Conservation (phyloP, 2,113 vertebrate species). For the Bubo scandiacus region DNA sequence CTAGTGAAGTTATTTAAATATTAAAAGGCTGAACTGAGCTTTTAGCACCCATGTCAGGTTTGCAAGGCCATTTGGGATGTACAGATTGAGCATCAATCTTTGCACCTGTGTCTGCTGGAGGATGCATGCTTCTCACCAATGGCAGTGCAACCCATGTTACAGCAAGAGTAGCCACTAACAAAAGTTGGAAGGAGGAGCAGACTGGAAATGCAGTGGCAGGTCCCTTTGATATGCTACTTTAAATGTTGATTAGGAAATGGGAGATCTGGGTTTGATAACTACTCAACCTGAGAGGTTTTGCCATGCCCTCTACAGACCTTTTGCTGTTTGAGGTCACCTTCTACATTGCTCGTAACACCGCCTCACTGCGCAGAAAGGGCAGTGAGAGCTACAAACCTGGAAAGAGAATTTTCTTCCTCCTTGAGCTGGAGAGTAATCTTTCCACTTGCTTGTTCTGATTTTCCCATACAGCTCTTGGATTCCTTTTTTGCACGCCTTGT, state of each 20-base stretch:
- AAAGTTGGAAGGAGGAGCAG: not conserved
- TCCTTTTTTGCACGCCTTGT: not conserved
- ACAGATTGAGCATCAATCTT: not conserved
- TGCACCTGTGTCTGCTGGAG: not conserved
- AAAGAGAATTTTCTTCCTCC: not conserved
- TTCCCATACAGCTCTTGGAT: not conserved
- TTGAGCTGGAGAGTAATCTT: not conserved
- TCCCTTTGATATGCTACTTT: not conserved
- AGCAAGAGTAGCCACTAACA: not conserved
- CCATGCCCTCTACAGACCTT: not conserved
- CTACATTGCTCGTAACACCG: not conserved
- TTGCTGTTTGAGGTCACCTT: not conserved
- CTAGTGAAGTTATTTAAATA: not conserved
- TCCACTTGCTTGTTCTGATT: not conserved
- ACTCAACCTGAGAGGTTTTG: not conserved
- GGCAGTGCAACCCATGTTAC: rapidly evolving
- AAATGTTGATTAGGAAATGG: not conserved
- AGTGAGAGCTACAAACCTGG: rapidly evolving
- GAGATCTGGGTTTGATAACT: not conserved
- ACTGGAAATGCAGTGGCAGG: not conserved
- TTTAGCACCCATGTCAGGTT: not conserved
- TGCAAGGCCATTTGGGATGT: not conserved
- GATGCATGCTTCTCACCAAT: rapidly evolving
- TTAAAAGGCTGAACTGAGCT: not conserved
- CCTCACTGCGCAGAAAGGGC: not conserved